These are phyloP conservation scores for Microcebus murinus DNA, from an alignment of 2,113 vertebrate genomes.

Conservation along the genomic window DNA sequence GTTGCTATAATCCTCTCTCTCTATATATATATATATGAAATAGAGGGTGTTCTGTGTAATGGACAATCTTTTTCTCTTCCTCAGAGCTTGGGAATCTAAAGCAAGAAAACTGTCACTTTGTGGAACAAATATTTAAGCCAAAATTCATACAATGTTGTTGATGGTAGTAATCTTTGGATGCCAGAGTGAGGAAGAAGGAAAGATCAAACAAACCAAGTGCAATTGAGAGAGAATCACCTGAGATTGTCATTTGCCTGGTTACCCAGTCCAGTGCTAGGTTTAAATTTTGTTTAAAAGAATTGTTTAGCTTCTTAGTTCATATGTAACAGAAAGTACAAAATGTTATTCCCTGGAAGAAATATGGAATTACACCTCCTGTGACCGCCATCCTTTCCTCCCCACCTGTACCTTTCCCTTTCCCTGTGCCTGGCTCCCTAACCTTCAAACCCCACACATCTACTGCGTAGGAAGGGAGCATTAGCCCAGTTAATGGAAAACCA, in stretches of 20 bases:
- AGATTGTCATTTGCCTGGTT: neutral
- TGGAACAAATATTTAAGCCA: neutral
- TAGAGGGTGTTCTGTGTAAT: neutral
- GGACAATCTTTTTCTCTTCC: neutral
- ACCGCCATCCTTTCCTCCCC: neutral
- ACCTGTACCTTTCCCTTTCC: neutral
- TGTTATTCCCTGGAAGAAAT: neutral
- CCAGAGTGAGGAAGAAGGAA: neutral
- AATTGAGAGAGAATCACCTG: neutral
- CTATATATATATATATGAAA: neutral
- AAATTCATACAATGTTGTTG: neutral
- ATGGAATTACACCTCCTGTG: neutral
- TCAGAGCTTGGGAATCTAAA: neutral
- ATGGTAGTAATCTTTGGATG: neutral
- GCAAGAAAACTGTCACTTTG: neutral
- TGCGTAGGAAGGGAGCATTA: neutral
- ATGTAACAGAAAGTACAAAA: neutral
- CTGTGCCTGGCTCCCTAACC: neutral
- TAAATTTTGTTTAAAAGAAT: constrained; percentile 3
- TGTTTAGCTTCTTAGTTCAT: neutral
- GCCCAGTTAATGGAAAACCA: neutral
- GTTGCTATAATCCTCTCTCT: neutral
- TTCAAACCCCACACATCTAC: neutral
- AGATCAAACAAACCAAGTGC: neutral
- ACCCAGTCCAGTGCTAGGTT: neutral